Evolutionary conservation across 2,888 invertebrate genomes (phyloP).

Genomic region (Drosophila kokeensis): DNA sequence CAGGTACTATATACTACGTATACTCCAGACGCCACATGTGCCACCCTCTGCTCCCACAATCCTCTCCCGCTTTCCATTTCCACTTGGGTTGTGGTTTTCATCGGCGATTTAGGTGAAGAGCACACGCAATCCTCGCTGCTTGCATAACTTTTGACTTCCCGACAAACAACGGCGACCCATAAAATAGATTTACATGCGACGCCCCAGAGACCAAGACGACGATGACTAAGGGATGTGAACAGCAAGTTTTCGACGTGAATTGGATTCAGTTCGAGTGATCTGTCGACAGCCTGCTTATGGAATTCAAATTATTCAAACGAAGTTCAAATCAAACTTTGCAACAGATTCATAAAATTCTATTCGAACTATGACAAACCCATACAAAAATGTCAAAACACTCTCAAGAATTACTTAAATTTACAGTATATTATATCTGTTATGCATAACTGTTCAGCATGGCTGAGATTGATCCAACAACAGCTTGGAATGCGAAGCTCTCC

Average conservation of each 20-base stretch:
- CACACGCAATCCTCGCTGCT: slow-evolving; percentile 65
- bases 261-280: slow-evolving; percentile 19
- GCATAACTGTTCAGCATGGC: slow-evolving; percentile 32
- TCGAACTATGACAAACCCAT: background rate
- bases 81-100: slow-evolving; percentile 42
- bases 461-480: slow-evolving; percentile 24
- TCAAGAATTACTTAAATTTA: slow-evolving; percentile 23
- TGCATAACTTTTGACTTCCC: slow-evolving; percentile 63
- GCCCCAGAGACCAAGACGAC: slow-evolving; percentile 55
- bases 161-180: slow-evolving; percentile 26
- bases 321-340: background rate
- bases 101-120: slow-evolving; percentile 62
- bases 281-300: too few relatives aligned
- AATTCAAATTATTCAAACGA: too few relatives aligned
- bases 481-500: background rate
- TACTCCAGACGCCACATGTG: slow-evolving; percentile 24
- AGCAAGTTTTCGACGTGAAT: background rate
- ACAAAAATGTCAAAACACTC: slow-evolving; percentile 11
- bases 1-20: background rate
- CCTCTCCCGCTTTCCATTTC: slow-evolving; percentile 2
- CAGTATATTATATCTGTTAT: slow-evolving; percentile 20
- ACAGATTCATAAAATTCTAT: background rate
- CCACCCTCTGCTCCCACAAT: background rate
- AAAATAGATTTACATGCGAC: slow-evolving; percentile 72
- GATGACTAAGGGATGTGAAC: background rate